Evolutionary conservation across 2,888 invertebrate genomes (phyloP).

Genomic region (Drosophila yooni): DNA sequence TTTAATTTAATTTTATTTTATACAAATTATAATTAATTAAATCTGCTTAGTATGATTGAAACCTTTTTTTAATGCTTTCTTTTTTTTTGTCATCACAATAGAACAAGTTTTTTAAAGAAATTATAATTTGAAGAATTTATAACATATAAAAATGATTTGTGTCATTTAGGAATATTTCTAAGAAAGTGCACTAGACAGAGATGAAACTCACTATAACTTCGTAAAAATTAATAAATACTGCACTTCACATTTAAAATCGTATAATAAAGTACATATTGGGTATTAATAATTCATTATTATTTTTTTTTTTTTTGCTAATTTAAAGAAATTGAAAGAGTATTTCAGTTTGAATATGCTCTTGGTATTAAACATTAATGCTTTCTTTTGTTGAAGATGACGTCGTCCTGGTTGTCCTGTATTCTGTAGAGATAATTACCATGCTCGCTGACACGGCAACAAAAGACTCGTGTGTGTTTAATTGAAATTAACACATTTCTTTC

Average conservation of each 20-base stretch:
- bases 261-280: neutral
- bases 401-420: constrained; percentile 32
- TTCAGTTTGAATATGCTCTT: neutral
- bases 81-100: neutral
- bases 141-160: neutral
- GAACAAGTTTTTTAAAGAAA: neutral
- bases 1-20: neutral
- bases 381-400: constrained; percentile 65
- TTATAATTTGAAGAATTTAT: neutral
- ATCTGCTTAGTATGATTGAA: no score
- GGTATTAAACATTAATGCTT: constrained; percentile 2
- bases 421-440: constrained; percentile 53
- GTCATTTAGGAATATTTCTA: neutral
- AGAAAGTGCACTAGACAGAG: accelerated
- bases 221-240: neutral
- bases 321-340: constrained; percentile 2
- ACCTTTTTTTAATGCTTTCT: no score
- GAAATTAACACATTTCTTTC: constrained; percentile 37
- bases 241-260: neutral
- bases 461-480: constrained; percentile 55
- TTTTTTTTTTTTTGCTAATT: neutral
- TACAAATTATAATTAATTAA: neutral
- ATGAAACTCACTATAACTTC: neutral
- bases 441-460: constrained; percentile 36
- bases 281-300: neutral